Conservation (phyloP, 2,113 vertebrate species). For the Pelobates fuscus region DNA sequence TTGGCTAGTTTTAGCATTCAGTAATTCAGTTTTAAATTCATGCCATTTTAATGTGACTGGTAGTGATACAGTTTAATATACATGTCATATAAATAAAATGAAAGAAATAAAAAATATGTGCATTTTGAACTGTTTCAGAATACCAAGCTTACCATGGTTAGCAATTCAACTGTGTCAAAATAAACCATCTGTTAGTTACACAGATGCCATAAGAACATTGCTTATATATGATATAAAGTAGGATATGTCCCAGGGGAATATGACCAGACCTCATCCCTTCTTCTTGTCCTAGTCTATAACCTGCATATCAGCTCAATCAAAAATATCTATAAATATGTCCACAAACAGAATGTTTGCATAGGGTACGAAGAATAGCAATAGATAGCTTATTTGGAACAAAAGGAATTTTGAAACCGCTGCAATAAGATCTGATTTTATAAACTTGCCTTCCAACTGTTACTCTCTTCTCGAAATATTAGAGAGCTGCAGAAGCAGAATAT, state of each 20-base stretch:
- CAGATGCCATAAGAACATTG: background rate
- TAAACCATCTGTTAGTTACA: no score
- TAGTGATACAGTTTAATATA: no score
- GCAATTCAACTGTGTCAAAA: no score
- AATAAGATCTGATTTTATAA: background rate
- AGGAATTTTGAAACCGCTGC: background rate
- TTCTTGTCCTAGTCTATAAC: background rate
- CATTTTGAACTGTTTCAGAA: no score
- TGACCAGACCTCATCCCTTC: background rate
- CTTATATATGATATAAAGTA: background rate
- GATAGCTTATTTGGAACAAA: background rate
- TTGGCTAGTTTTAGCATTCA: no score
- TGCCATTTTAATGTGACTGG: no score
- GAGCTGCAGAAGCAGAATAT: background rate
- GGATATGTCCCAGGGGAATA: slow-evolving; percentile 2
- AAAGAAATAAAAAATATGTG: no score
- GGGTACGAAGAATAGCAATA: background rate
- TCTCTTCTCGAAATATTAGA: background rate
- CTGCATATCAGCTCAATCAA: background rate
- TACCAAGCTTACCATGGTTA: no score
- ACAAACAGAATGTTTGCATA: background rate
- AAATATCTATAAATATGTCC: background rate
- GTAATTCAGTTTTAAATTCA: no score
- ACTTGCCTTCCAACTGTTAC: slow-evolving; percentile 4
- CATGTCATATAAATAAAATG: no score